These are phyloP conservation scores for Ips typographus DNA, from an alignment of 1,140 invertebrate genomes.

Conservation along the genomic window DNA sequence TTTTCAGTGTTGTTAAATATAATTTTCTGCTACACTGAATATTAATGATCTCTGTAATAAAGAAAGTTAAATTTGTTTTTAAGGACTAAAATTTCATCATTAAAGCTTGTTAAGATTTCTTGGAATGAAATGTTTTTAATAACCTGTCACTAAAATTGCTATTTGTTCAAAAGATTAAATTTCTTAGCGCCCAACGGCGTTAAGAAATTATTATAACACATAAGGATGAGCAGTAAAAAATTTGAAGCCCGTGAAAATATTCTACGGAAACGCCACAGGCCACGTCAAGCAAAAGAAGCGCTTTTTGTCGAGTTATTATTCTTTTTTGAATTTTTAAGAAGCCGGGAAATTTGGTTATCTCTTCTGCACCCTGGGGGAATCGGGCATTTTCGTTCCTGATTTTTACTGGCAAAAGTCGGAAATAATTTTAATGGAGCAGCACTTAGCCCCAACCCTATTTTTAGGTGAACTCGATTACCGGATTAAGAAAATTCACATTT, in stretches of 20 bases:
- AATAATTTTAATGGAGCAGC: conserved; percentile 5
- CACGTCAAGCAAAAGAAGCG: conserved; percentile 3
- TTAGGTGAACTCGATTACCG: not conserved
- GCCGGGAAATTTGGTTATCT: conserved; percentile 11
- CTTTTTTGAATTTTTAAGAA: conserved; percentile 12
- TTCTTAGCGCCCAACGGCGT: not conserved
- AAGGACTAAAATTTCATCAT: not conserved
- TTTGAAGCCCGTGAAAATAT: conserved; percentile 5
- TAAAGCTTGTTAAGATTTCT: not conserved
- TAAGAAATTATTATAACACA: conserved; percentile 1
- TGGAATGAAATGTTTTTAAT: conserved; percentile 6
- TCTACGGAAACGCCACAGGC: conserved; percentile 9
- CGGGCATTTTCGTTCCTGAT: not conserved
- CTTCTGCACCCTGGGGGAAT: not conserved
- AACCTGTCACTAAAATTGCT: conserved; percentile 3
- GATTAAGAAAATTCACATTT: too few relatives aligned
- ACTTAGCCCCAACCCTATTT: not conserved
- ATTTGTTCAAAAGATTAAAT: conserved; percentile 4
- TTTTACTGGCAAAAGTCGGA: conserved; percentile 3
- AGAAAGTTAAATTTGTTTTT: too few relatives aligned
- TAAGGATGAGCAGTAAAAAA: conserved; percentile 4
- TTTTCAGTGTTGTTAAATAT: too few relatives aligned
- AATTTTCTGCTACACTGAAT: too few relatives aligned
- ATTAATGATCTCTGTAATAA: too few relatives aligned
- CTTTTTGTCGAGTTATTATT: conserved; percentile 10